A percentile compares a stretch with the other conserved stretches of the same genome.
These are phyloP conservation scores for Pogonomyrmex californicus DNA, from an alignment of 1,140 invertebrate species.

Conservation along the genomic window DNA sequence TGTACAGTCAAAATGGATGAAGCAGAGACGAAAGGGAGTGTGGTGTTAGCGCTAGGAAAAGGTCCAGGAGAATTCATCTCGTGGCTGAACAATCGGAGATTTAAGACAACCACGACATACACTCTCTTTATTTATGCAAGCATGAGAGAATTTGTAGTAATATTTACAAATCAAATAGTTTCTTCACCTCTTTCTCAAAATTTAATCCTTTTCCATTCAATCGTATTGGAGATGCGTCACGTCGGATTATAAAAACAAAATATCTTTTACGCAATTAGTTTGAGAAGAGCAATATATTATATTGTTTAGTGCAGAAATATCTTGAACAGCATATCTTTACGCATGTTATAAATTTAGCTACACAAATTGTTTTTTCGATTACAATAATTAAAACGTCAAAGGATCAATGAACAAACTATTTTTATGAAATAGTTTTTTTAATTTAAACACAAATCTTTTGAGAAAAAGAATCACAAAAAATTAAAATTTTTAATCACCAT, in stretches of 20 bases:
- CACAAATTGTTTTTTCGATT: constrained; percentile 56
- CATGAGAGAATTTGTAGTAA: neutral
- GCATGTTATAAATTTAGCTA: neutral
- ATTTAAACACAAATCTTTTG: neutral
- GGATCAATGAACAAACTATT: neutral
- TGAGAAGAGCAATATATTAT: constrained; percentile 51
- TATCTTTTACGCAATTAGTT: constrained; percentile 44
- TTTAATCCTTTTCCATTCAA: constrained; percentile 57
- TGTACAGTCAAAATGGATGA: constrained; percentile 64
- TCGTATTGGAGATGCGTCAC: constrained; percentile 70
- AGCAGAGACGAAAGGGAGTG: constrained; percentile 72
- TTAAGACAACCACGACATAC: constrained; percentile 66
- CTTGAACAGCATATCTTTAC: constrained; percentile 65
- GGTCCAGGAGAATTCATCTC: constrained; percentile 76
- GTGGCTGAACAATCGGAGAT: constrained; percentile 76
- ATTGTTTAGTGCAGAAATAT: constrained; percentile 68
- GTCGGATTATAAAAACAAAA: constrained; percentile 65
- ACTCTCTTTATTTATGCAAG: neutral
- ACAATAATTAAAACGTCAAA: constrained; percentile 55
- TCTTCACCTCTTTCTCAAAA: constrained; percentile 55
- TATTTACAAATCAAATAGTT: neutral
- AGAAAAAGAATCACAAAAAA: neutral
- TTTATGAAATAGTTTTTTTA: neutral
- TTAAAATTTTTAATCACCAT: neutral
- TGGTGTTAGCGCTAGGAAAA: constrained; percentile 74